A percentile compares a stretch with the other conserved stretches of the same genome.
These are phyloP conservation scores for Melolontha melolontha DNA, from an alignment of 2,888 invertebrate genomes.

Conservation along the genomic window DNA sequence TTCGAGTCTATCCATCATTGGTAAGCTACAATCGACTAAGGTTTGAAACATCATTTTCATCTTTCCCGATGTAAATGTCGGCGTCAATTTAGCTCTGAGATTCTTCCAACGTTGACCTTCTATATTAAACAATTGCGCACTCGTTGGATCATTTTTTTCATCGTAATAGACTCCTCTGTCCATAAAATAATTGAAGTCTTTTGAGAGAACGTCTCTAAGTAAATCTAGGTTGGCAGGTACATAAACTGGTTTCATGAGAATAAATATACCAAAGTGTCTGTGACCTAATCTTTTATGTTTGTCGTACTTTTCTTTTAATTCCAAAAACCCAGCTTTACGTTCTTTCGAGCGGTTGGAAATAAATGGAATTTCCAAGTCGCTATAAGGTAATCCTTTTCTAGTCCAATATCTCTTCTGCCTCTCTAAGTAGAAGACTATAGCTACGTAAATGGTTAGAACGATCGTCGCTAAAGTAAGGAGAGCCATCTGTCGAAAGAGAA, in stretches of 20 bases:
- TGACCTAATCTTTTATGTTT: conserved; percentile 43
- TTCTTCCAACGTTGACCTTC: conserved; percentile 67
- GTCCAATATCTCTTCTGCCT: conserved; percentile 15
- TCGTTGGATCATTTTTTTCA: conserved; percentile 62
- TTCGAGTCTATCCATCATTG: conserved; percentile 38
- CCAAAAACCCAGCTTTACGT: neutral
- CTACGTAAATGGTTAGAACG: neutral
- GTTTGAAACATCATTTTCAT: conserved; percentile 66
- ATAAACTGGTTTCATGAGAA: conserved; percentile 47
- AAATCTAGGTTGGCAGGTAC: conserved; percentile 58
- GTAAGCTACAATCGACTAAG: conserved; percentile 55
- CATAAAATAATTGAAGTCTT: conserved; percentile 65
- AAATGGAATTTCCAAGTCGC: conserved; percentile 9
- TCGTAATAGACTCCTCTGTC: conserved; percentile 64
- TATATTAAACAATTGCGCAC: conserved; percentile 61
- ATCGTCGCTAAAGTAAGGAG: conserved; percentile 16
- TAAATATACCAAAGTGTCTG: conserved; percentile 42
- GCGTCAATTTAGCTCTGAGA: conserved; percentile 66
- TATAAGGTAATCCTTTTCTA: conserved; percentile 6
- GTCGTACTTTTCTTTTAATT: conserved; percentile 19
- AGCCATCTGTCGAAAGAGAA: conserved; percentile 16
- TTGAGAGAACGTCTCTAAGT: conserved; percentile 62
- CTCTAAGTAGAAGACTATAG: conserved; percentile 7
- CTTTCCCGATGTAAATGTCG: conserved; percentile 68
- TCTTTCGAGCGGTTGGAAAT: neutral